Percentiles rank a stretch among this genome's conserved stretches.
These are phyloP conservation scores for Latrodectus hesperus DNA, from an alignment of 2,888 invertebrate genomes.

Conservation along the genomic window DNA sequence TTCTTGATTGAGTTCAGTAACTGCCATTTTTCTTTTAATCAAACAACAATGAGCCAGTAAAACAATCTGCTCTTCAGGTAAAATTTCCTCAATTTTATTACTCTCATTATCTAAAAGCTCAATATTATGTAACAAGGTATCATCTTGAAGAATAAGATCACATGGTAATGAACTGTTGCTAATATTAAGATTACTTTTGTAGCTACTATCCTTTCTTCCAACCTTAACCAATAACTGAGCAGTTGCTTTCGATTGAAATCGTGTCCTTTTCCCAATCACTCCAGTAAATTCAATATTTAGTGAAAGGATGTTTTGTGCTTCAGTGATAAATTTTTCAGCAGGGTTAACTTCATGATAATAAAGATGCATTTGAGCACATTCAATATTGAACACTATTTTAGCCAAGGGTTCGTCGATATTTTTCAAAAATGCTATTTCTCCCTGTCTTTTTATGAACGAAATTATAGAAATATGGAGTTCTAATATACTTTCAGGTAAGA, in stretches of 20 bases:
- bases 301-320: slow-evolving; percentile 81
- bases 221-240: slow-evolving; percentile 88
- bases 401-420: slow-evolving; percentile 44
- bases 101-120: slow-evolving; percentile 80
- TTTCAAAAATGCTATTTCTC: slow-evolving; percentile 14
- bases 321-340: slow-evolving; percentile 81
- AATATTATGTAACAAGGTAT: slow-evolving; percentile 87
- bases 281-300: slow-evolving; percentile 84
- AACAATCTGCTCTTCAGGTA: slow-evolving; percentile 85
- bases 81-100: slow-evolving; percentile 76
- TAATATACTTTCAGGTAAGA: slow-evolving; percentile 84
- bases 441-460: slow-evolving; percentile 71
- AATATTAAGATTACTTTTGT: neutral
- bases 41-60: slow-evolving; percentile 85
- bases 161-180: slow-evolving; percentile 71
- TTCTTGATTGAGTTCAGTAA: slow-evolving; percentile 86
- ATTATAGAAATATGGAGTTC: slow-evolving; percentile 72
- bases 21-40: slow-evolving; percentile 77
- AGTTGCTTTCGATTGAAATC: slow-evolving; percentile 86
- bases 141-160: slow-evolving; percentile 87
- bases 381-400: slow-evolving; percentile 77
- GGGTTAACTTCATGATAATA: slow-evolving; percentile 84
- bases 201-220: slow-evolving; percentile 74
- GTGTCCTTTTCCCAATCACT: slow-evolving; percentile 91
- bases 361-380: slow-evolving; percentile 82